Evolutionary conservation across 2,113 vertebrate species (phyloP).

Genomic region (Mormyrus iriodes): DNA sequence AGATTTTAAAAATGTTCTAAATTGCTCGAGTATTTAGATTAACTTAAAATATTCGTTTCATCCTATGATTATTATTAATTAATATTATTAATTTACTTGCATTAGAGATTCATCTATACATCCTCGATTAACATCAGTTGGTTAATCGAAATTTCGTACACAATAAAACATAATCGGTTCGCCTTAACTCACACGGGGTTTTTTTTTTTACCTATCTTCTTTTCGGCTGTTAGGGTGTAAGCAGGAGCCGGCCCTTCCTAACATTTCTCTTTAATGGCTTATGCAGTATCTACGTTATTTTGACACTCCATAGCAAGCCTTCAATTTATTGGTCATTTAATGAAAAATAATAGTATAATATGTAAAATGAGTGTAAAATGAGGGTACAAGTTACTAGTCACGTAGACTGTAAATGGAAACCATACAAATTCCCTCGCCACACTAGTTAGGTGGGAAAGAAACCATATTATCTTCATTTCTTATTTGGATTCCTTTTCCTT

Average conservation of each 20-base stretch:
- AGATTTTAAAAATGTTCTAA: not conserved
- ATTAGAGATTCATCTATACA: not conserved
- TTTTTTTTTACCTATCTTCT: not conserved
- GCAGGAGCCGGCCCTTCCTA: not conserved
- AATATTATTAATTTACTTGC: not conserved
- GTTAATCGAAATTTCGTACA: not conserved
- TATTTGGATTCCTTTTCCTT: conserved; percentile 44
- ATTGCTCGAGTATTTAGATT: not conserved
- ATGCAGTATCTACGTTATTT: not conserved
- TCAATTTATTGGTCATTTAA: not conserved
- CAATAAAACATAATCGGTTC: not conserved
- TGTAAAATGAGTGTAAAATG: not conserved
- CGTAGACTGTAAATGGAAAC: conserved; percentile 44
- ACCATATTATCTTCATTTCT: conserved; percentile 56
- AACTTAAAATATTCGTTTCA: not conserved
- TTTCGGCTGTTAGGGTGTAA: not conserved
- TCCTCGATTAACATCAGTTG: not conserved
- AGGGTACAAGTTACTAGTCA: conserved; percentile 22
- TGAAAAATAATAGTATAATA: not conserved
- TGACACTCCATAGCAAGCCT: not conserved
- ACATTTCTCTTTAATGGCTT: not conserved
- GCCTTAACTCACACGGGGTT: not conserved
- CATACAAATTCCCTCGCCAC: conserved; percentile 48
- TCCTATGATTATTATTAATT: not conserved
- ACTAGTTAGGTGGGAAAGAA: conserved; percentile 48